A percentile compares a stretch with the other conserved stretches of the same genome.
These are phyloP conservation scores for Pachymerium ferrugineum DNA, from an alignment of 2,888 invertebrate species.

Conservation along the genomic window DNA sequence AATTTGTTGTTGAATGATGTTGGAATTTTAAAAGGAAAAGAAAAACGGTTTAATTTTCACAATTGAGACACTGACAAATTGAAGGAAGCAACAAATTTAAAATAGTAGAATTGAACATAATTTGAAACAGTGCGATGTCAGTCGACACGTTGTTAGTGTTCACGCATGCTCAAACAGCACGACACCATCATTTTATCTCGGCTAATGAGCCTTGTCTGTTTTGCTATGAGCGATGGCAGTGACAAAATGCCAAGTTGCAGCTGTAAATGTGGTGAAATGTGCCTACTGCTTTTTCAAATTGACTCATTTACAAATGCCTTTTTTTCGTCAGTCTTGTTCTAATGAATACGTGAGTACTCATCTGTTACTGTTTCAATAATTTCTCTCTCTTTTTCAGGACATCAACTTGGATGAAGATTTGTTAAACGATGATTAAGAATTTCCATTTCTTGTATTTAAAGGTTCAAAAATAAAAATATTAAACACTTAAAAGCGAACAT, in stretches of 20 bases:
- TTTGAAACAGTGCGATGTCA: background rate
- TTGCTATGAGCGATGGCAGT: conserved; percentile 8
- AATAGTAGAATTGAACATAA: background rate
- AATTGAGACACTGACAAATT: conserved; percentile 3
- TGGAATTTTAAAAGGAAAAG: background rate
- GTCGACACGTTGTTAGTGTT: conserved; percentile 2
- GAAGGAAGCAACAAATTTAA: background rate
- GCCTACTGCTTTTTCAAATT: background rate
- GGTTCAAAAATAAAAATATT: no score
- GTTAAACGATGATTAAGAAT: conserved; percentile 55
- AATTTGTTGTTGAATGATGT: conserved; percentile 1
- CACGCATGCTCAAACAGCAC: background rate
- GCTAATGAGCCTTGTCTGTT: conserved; percentile 8
- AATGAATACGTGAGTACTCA: no score
- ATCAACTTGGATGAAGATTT: conserved; percentile 68
- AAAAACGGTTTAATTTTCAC: background rate
- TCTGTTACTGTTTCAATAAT: no score
- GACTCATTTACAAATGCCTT: background rate
- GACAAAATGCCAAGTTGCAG: conserved; percentile 13
- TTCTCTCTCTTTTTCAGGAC: conserved; percentile 55
- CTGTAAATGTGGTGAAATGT: background rate
- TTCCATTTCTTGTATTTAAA: background rate
- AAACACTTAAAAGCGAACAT: no score
- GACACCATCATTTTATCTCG: background rate
- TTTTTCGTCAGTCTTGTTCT: no score